Evolutionary conservation across 2,888 invertebrate genomes (phyloP), one percentile per base, ranked within the genome.

Genomic region (Embidobia sp.): DNA sequence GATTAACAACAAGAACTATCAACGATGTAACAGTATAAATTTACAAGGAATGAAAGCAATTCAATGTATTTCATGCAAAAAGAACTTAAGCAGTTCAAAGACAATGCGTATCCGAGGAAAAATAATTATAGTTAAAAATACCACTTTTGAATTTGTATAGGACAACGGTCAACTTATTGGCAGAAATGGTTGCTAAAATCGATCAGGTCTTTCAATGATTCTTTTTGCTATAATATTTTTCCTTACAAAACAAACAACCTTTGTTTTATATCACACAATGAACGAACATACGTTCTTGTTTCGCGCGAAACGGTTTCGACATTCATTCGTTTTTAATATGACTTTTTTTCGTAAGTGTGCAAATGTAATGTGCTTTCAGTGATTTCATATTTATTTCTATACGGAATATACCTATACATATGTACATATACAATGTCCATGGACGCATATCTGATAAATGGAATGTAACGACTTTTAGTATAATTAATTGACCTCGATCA

Each of bases 361-460:
- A 75, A 78, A 78, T 78, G 64, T 78, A 51, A 75, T 78, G 70
- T 78, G 78, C 78, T 75, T 67, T 72, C 46, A 51, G 77, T 77
- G 63, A 77, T 57, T 53, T 70, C 48, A 74, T 51, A 78, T 66
- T 66, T 53, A 64, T 59, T 73, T 69, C 57, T 70, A 74, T 69
- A 69, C 61, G 72, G 59, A 64, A 66, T 53, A 51, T 70, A 61
- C 53, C 74, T 78, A 66, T 78, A 78, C 78, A 66, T 74, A 77
- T 79, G 27, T 75, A 79, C 79, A 79, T 27, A 55, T 67, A 63
- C 29, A 37, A 69, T 73, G 69, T 75, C 57, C 59, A 69, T 69
- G 72, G 80, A 80, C 78, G 74, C 66, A 64, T 67, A 49, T 63
- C 74, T 76, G 61, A 61, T 61, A 70, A 70, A 76, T 79, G 67